Evolutionary conservation across 2,888 invertebrate species (phyloP).

Genomic region (Athetis lepigone): DNA sequence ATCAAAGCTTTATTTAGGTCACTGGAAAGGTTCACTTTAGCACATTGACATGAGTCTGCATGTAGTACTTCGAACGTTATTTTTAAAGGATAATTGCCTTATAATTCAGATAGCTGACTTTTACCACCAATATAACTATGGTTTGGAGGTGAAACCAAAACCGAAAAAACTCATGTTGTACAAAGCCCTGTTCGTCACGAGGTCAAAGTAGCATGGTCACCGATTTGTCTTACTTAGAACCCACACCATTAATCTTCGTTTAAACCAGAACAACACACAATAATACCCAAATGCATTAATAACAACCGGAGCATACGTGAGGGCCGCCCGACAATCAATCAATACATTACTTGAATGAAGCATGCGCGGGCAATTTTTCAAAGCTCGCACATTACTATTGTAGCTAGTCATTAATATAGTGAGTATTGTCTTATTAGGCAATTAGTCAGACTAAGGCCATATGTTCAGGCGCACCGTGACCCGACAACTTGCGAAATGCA

Average conservation of each 20-base stretch:
- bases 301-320: constrained; percentile 25
- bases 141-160: too few species aligned
- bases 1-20: not conserved
- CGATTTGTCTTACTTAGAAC: constrained; percentile 22
- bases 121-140: not conserved
- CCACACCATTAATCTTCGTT: constrained; percentile 38
- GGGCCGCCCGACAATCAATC: constrained; percentile 55
- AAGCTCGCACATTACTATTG: constrained; percentile 37
- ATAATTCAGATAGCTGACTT: not conserved
- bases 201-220: constrained; percentile 16
- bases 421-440: constrained; percentile 66
- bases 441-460: constrained; percentile 62
- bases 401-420: constrained; percentile 55
- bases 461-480: constrained; percentile 53
- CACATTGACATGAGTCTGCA: not conserved
- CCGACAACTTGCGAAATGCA: constrained; percentile 60
- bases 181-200: not conserved
- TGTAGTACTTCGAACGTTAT: not conserved
- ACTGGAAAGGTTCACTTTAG: not conserved
- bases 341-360: constrained; percentile 39
- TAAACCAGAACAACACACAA: constrained; percentile 32
- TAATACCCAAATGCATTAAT: constrained; percentile 39
- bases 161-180: not conserved
- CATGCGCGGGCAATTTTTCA: constrained; percentile 55
- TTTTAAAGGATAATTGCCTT: not conserved